Evolutionary conservation across 2,888 invertebrate species (phyloP), one percentile per base, ranked within the genome.

Genomic region (Autographa pulchrina): DNA sequence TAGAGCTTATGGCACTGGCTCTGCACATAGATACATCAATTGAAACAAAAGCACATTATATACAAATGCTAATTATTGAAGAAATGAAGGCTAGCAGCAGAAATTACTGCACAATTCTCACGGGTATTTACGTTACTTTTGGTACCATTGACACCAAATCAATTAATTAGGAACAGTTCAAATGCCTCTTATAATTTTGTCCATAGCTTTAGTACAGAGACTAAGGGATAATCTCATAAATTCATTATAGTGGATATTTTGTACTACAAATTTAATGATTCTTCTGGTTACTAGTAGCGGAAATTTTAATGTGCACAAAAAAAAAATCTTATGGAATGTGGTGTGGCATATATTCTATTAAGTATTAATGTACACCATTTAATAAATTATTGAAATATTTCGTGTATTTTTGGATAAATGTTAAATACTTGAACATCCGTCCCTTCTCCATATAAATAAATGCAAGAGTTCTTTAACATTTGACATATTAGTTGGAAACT

Each of bases 61-160:
- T 62, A 52, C 38, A 56, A 20, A 41, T 60, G 72, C 70, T 78
- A 76, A 86, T 85, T 82, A 82, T 75, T 76, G 59, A 38, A 63
- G 71, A 75, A 81, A 74, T 74, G 52, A 83, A 75, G 80, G 80
- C 70, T 76, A 84, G 74, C 74, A 70, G 72, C 59, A 48, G n/a
- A 48, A n/a, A 48, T 48, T 48, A 48, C 16, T 48, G 48, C 48
- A 31, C 43, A 70, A 62, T 67, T 68, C 59, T 63, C 72, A 72
- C n/a, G 31, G 65, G 60, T 31, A 31, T 32, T 32, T 62, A 35
- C 31, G 69, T 62, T 66, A 13, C 67, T 56, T 18, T 6, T 32
- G 8, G 16, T 8, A 16, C 54, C 6, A 20, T 20, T 2, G 54
- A 9, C 54, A 20, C 18, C 20, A 20, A 13, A 14, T 56, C 4